A percentile compares a stretch with the other conserved stretches of the same genome.
phyloP scores from a whole-genome alignment of 1,140 invertebrate species.

The Philaenus spumarius region DNA sequence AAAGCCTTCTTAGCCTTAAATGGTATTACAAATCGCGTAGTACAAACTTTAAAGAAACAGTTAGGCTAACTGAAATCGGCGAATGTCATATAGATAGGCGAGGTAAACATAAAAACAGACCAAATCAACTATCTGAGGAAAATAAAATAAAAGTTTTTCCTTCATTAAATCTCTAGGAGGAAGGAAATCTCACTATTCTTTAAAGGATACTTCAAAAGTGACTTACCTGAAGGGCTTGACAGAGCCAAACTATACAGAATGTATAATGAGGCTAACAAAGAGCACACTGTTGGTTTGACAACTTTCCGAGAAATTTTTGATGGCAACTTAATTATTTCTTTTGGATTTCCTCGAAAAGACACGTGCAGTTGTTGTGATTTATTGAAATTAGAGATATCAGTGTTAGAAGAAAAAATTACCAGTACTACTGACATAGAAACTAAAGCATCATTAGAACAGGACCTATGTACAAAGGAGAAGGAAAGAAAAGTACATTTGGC shows the following conservation, averaged over 20 bases:
- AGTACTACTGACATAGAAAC: not conserved
- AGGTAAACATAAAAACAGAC: too few relatives aligned
- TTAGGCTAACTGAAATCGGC: too few relatives aligned
- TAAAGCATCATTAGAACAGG: not conserved
- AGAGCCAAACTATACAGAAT: conserved; percentile 9
- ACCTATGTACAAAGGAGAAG: not conserved
- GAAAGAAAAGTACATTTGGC: conserved; percentile 15
- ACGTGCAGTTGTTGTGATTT: conserved; percentile 3
- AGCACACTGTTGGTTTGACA: conserved; percentile 7
- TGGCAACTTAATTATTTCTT: conserved; percentile 18
- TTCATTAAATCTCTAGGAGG: too few relatives aligned
- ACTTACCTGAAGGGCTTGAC: conserved; percentile 4
- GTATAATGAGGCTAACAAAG: conserved; percentile 1
- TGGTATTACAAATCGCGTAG: too few relatives aligned
- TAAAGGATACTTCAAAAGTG: not conserved
- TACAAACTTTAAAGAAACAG: too few relatives aligned
- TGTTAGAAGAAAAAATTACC: not conserved
- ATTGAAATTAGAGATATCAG: conserved; percentile 2
- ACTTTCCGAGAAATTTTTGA: conserved; percentile 18
- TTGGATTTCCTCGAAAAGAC: conserved; percentile 18
- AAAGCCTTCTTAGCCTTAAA: too few relatives aligned
- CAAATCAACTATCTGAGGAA: too few relatives aligned
- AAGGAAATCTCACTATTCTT: too few relatives aligned
- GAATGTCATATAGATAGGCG: too few relatives aligned
- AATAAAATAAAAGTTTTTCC: too few relatives aligned